Conservation (phyloP, 2,797 vertebrate species). For the Bufotes viridis region DNA sequence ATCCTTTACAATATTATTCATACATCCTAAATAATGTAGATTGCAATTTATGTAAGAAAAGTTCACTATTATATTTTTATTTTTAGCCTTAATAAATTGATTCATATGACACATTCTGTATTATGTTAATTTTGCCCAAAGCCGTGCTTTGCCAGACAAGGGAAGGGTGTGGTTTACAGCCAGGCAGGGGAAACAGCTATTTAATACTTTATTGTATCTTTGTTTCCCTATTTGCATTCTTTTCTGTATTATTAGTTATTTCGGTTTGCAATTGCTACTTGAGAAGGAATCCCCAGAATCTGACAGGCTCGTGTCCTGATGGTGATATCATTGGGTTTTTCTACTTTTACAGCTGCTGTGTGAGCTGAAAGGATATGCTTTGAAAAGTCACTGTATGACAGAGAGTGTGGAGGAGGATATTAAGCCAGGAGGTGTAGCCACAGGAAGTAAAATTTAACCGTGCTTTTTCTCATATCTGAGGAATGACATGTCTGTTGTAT, state of each 20-base stretch:
- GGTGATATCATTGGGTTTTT: slow-evolving; percentile 1
- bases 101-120: neutral
- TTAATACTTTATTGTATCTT: neutral
- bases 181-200: no score
- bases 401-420: slow-evolving; percentile 16
- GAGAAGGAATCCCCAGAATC: neutral
- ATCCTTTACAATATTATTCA: no score
- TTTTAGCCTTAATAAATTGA: neutral
- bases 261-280: neutral
- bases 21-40: no score
- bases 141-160: neutral
- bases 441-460: neutral
- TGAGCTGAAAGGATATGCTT: neutral
- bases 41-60: no score
- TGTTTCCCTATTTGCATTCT: neutral
- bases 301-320: neutral
- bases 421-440: neutral
- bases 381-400: slow-evolving; percentile 10
- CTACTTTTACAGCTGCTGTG: slow-evolving; percentile 22
- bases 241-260: no score
- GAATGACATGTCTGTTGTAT: neutral
- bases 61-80: no score
- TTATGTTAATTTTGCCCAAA: no score
- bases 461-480: neutral
- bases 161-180: neutral